Evolutionary conservation across 2,888 invertebrate species (phyloP), one percentile per base, ranked within the genome.

Genomic region (Cacoxenus indagator): DNA sequence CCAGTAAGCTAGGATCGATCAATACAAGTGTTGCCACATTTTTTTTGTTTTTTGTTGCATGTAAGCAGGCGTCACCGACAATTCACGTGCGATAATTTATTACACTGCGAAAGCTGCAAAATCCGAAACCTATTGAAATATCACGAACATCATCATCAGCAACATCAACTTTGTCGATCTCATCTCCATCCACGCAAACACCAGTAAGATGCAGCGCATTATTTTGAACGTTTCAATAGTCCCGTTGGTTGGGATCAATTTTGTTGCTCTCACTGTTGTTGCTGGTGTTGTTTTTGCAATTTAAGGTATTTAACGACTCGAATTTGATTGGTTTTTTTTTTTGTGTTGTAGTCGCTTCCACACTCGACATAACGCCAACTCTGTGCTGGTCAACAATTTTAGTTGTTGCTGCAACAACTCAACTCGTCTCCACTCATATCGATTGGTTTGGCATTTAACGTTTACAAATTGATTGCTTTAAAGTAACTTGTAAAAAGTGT

Each of bases 401-500:
- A 37, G 14, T 8, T 37, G 37, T 37, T 69, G 45, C 64, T 61
- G 46, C 65, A 46, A 57, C 65, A n/a, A n/a, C n/a, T n/a, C n/a
- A n/a, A n/a, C n/a, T n/a, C n/a, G n/a, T n/a, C n/a, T n/a, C n/a
- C n/a, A n/a, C n/a, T n/a, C n/a, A n/a, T n/a, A n/a, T n/a, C n/a
- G n/a, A n/a, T n/a, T n/a, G n/a, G n/a, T n/a, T n/a, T n/a, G n/a
- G n/a, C n/a, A n/a, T n/a, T n/a, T n/a, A 68, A 59, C 43, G 67
- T 71, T 72, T 76, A 78, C n/a, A 83, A 83, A 83, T 83, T 83
- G 83, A 83, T 83, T 83, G 83, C 84, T 83, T 84, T 82, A 78
- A 81, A 84, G 84, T 82, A 81, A 78, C 76, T 81, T 81, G 83
- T 81, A 81, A 81, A 83, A 73, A 75, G 82, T 83, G 73, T 73